These are phyloP conservation scores for Zaprionus ghesquierei DNA, from an alignment of 1,140 invertebrate species.

Conservation along the genomic window DNA sequence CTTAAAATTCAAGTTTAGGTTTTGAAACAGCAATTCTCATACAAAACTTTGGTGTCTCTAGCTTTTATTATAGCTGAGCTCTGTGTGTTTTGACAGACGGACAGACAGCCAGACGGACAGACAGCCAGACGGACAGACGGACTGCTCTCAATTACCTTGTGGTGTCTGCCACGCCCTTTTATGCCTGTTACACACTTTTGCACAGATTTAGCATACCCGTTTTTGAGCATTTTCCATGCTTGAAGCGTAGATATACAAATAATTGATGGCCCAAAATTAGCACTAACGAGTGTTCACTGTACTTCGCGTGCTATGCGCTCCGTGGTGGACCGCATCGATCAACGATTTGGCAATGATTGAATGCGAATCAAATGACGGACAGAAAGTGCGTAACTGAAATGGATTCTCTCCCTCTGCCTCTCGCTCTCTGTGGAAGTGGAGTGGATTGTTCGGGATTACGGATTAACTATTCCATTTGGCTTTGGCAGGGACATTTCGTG, in stretches of 20 bases:
- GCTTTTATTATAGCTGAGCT: too few relatives aligned
- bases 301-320: background rate
- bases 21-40: too few relatives aligned
- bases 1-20: too few relatives aligned
- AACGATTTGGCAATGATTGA: background rate
- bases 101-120: too few relatives aligned
- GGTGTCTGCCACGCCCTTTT: too few relatives aligned
- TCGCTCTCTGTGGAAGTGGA: background rate
- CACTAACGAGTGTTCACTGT: background rate
- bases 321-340: background rate
- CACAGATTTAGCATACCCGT: too few relatives aligned
- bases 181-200: too few relatives aligned
- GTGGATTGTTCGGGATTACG: slow-evolving; percentile 1
- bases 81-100: too few relatives aligned
- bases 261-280: background rate
- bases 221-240: background rate
- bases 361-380: background rate
- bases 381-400: background rate
- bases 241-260: too few relatives aligned
- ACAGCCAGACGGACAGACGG: too few relatives aligned
- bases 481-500: slow-evolving; percentile 16
- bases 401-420: background rate
- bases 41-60: too few relatives aligned
- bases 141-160: too few relatives aligned
- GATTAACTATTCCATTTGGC: slow-evolving; percentile 8